Evolutionary conservation across 2,888 invertebrate species (phyloP).

Genomic region (Brachypalpus laphriformis): DNA sequence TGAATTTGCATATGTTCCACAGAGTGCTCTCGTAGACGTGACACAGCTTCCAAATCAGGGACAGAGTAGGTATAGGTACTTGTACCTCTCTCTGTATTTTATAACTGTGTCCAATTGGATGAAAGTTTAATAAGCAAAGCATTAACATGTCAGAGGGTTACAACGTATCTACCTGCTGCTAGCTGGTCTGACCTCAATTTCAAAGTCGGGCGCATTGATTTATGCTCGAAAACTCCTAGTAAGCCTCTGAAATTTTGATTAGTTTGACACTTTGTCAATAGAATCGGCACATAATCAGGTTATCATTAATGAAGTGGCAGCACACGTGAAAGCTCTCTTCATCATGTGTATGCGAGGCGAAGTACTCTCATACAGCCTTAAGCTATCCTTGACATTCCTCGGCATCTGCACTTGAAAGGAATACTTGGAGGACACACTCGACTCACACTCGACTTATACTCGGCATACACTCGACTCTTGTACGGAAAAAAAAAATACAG

Average conservation of each 20-base stretch:
- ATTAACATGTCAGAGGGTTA: conserved; percentile 33
- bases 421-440: conserved; percentile 60
- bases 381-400: conserved; percentile 70
- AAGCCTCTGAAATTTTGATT: conserved; percentile 36
- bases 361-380: conserved; percentile 19
- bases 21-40: conserved; percentile 41
- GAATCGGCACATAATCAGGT: conserved; percentile 18
- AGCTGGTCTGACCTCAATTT: conserved; percentile 32
- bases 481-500: not conserved
- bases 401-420: conserved; percentile 63
- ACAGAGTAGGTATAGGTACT: not conserved
- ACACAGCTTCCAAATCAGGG: conserved; percentile 21
- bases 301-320: conserved; percentile 38
- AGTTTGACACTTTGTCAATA: conserved; percentile 42
- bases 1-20: conserved; percentile 60
- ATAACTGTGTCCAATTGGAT: conserved; percentile 43
- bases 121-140: conserved; percentile 33
- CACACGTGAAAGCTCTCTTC: conserved; percentile 10
- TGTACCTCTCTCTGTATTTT: not conserved
- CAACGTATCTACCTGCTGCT: not conserved
- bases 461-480: conserved; percentile 1
- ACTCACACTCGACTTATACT: conserved; percentile 40
- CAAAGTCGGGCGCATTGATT: conserved; percentile 33
- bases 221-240: conserved; percentile 28
- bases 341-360: not conserved